These are phyloP conservation scores for Dysmachus trigonus DNA, from an alignment of 2,888 invertebrate species.

Conservation along the genomic window DNA sequence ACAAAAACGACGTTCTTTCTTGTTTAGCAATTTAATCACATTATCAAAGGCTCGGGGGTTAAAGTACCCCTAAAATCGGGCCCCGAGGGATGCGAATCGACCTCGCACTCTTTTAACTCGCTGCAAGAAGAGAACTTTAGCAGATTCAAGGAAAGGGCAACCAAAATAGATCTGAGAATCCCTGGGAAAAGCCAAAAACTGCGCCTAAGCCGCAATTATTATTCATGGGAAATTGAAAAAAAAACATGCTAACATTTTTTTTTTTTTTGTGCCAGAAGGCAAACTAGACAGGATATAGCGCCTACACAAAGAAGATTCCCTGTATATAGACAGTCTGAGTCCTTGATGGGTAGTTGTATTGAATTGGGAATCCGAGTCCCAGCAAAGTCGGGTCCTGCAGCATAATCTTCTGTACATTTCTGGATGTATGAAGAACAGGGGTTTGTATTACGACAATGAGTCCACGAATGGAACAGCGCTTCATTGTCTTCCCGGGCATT, in stretches of 20 bases:
- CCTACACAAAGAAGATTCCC: background rate
- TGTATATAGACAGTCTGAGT: background rate
- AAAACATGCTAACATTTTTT: conserved; percentile 4
- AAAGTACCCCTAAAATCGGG: background rate
- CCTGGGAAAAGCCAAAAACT: background rate
- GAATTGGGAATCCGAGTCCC: background rate
- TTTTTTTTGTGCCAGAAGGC: background rate
- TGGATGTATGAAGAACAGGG: conserved; percentile 4
- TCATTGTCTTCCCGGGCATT: conserved; percentile 29
- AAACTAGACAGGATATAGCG: background rate
- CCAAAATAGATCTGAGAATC: background rate
- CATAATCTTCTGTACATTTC: conserved; percentile 28
- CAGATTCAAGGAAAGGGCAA: background rate
- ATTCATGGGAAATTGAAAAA: conserved; percentile 25
- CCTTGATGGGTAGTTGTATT: background rate
- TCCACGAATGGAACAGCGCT: conserved; percentile 22
- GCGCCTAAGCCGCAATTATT: background rate
- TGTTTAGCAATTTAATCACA: background rate
- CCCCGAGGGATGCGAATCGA: background rate
- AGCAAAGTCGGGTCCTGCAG: conserved; percentile 10
- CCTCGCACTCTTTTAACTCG: background rate
- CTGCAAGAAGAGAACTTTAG: background rate
- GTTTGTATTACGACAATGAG: conserved; percentile 3
- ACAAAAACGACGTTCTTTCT: background rate
- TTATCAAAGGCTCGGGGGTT: background rate